Evolutionary conservation across 2,113 vertebrate species (phyloP), one percentile per base, ranked within the genome.

Genomic region (Pelvicachromis taeniatus): DNA sequence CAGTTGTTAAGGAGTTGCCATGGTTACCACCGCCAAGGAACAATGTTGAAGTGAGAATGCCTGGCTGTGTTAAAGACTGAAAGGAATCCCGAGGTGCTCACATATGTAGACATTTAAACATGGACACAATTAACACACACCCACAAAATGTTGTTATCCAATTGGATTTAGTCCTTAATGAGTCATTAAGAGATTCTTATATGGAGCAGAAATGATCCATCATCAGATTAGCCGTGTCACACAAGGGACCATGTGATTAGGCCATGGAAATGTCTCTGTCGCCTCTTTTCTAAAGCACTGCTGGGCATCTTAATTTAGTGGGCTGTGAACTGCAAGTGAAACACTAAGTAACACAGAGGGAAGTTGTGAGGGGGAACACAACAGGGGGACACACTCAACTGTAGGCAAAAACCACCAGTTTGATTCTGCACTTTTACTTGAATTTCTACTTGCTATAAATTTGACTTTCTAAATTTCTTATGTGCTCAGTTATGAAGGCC

Each of bases 1-100:
- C 83, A 88, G 90, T 93, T 95, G 94, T 94, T 92, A 87, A 92
- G 92, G 87, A 90, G 95, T 95, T 38, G 16, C 94, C 93, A 96
- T 95, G 94, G 96, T 92, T 91, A 95, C 94, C 23, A 54, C 84
- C 35, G 61, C 85, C 83, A 86, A 85, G 77, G 85, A 94, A 94
- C 91, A 93, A 91, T 89, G 89, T 85, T 85, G 85, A 83, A 87
- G 90, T 53, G 70, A 83, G 89, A 94, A 92, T 88, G 90, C 88
- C 84, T 9, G 33, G 26, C 83, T 85, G 84, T 85, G 77, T 91
- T 75, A 86, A 81, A 31, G 84, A 87, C 87, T 80, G 84, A 93
- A 88, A 70, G 87, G 78, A 89, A 81, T 85, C 88, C 89, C 33
- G 87, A 83, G 80, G 58, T 58, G 58, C 55, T 90, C 83, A 61